Evolutionary conservation across 2,113 vertebrate genomes (phyloP), one percentile per base, ranked within the genome.

Genomic region (Microcebus lehilahytsara): DNA sequence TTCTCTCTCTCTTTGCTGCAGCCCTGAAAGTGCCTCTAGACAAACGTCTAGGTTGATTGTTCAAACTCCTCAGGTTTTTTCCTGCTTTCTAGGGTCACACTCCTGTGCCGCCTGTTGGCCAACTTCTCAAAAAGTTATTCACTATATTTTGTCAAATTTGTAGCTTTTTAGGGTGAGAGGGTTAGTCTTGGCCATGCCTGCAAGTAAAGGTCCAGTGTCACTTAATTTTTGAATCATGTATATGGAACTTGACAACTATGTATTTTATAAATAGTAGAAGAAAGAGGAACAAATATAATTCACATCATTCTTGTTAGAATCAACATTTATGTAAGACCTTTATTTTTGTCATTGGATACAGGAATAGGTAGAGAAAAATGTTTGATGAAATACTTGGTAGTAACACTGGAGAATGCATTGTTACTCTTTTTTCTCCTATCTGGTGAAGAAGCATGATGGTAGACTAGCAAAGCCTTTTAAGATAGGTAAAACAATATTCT

Each of bases 211-310:
- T 72, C 42, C 66, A 27, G 69, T 87, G 66, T 74, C 66, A 17
- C 23, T 85, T 85, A 80, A 85, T 72, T 86, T 95, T 91, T 58
- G 40, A 80, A 51, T 93, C n/a, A 9, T 60, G 10, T 49, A 4
- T 92, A 12, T 83, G 67, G 51, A 58, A 67, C 22, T 86, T 95
- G 37, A 92, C 49, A 93, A 79, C 25, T 46, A 10, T 40, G 69
- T 81, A 60, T 67, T 62, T 88, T 92, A 66, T n/a, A 64, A 80
- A 95, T 64, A 42, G 14, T 40, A 22, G 34, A 90, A 84, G 4
- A 34, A 95, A 86, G n/a, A 74, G 69, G 25, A 91, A 42, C 49
- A 64, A 64, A 92, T 17, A 85, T 56, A 83, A 96, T 92, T 94
- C 46, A 77, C 51, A 56, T 42, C 0, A 1, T 93, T 89, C 53